phyloP scores from a whole-genome alignment of 2,888 invertebrate species.

The Dynastes grantii region DNA sequence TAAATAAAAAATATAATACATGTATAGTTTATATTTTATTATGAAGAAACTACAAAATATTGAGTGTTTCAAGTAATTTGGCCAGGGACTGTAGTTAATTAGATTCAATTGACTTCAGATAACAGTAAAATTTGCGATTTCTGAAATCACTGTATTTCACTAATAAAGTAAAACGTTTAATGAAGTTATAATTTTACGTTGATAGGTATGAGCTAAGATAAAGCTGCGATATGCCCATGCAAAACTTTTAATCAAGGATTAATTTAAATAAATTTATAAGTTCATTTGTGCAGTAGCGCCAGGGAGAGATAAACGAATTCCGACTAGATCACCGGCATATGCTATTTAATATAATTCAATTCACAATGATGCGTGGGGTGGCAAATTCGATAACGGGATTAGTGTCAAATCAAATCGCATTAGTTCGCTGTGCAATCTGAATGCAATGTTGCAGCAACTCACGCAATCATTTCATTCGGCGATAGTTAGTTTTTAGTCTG shows the following conservation, averaged over 20 bases:
- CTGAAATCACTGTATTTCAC: too few relatives aligned
- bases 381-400: constrained; percentile 72
- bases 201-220: neutral
- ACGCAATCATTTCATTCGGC: constrained; percentile 50
- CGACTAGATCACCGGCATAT: constrained; percentile 67
- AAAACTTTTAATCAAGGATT: constrained; percentile 46
- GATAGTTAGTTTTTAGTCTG: constrained; percentile 46
- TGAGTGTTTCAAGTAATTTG: too few relatives aligned
- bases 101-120: too few relatives aligned
- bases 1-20: too few relatives aligned
- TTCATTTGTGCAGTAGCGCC: constrained; percentile 57
- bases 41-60: too few relatives aligned
- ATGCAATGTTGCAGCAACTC: constrained; percentile 60
- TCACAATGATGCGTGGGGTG: constrained; percentile 70
- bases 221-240: neutral
- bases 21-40: too few relatives aligned
- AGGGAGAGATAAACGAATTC: constrained; percentile 62
- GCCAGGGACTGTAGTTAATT: too few relatives aligned
- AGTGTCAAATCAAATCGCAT: constrained; percentile 73
- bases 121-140: too few relatives aligned
- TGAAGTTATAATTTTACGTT: too few relatives aligned
- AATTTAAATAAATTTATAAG: constrained; percentile 60
- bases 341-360: constrained; percentile 72
- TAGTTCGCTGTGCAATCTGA: constrained; percentile 68
- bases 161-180: too few relatives aligned